A percentile compares a stretch with the other conserved stretches of the same genome.
These are phyloP conservation scores for Oscheius sp. DNA, from an alignment of 2,888 invertebrate species.

Conservation along the genomic window DNA sequence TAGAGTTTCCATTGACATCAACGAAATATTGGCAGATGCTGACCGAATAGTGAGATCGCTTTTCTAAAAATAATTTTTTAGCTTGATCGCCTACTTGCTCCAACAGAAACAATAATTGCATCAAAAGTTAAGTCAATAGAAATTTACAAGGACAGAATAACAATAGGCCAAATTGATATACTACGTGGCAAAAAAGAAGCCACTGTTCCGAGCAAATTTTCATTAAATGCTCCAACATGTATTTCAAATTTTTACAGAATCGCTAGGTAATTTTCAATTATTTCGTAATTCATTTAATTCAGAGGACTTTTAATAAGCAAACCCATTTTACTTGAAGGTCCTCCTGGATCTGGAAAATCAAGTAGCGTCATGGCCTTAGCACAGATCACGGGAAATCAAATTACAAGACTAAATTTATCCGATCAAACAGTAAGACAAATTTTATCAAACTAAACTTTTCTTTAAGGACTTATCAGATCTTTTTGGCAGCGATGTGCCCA, in stretches of 20 bases:
- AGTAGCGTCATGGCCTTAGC: constrained; percentile 90
- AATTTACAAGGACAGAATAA: constrained; percentile 19
- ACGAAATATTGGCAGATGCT: constrained; percentile 40
- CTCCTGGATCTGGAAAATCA: constrained; percentile 98
- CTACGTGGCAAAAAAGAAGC: constrained; percentile 73
- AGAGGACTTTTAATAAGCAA: constrained; percentile 83
- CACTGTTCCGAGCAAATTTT: constrained; percentile 76
- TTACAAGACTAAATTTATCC: constrained; percentile 93
- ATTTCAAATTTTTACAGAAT: constrained; percentile 83
- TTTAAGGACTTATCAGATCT: constrained; percentile 89
- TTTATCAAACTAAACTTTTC: constrained; percentile 39
- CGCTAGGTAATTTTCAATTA: constrained; percentile 71
- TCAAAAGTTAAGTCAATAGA: not conserved
- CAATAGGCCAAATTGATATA: constrained; percentile 42
- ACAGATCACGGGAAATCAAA: constrained; percentile 81
- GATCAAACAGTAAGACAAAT: constrained; percentile 96
- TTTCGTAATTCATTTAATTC: not conserved
- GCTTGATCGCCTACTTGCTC: not conserved
- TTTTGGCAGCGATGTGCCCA: constrained; percentile 95
- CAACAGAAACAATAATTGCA: not conserved
- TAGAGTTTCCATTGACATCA: constrained; percentile 78
- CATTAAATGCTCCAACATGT: constrained; percentile 72
- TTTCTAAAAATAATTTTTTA: not conserved
- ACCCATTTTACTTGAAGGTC: constrained; percentile 88
- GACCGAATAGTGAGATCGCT: constrained; percentile 35